Conservation (phyloP, 1,140 invertebrate genomes). For the Berghia stephanieae region DNA sequence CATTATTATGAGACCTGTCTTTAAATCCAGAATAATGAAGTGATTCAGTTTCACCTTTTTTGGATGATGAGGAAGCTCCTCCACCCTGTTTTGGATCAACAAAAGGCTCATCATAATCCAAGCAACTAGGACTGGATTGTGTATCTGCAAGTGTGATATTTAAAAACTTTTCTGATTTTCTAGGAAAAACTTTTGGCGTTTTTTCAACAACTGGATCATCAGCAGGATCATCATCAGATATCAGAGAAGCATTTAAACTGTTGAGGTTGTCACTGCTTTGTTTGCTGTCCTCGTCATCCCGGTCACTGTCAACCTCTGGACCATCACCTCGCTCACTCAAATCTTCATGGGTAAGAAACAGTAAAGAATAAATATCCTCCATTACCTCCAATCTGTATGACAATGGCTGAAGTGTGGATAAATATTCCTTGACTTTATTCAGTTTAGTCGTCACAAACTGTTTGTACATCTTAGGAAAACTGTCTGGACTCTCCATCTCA, state of each 20-base stretch:
- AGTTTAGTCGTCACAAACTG: constrained; percentile 52
- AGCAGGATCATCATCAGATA: constrained; percentile 37
- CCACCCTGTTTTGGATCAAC: constrained; percentile 21
- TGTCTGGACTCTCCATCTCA: constrained; percentile 22
- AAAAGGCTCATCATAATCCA: constrained; percentile 57
- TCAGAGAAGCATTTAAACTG: constrained; percentile 26
- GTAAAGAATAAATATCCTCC: constrained; percentile 67
- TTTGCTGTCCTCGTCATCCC: constrained; percentile 40
- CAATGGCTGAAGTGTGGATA: constrained; percentile 62
- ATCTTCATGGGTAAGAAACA: constrained; percentile 64
- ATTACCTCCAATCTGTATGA: constrained; percentile 66
- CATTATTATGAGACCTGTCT: no score
- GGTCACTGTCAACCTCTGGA: constrained; percentile 51
- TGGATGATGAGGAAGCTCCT: neutral
- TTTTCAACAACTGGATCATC: neutral
- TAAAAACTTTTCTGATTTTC: no score
- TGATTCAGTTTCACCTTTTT: no score
- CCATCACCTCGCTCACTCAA: constrained; percentile 48
- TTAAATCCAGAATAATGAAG: no score
- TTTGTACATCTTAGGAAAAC: constrained; percentile 51
- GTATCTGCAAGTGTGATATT: no score
- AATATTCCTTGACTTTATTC: constrained; percentile 44
- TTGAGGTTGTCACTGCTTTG: constrained; percentile 32
- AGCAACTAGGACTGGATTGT: neutral
- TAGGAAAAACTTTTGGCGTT: no score